phyloP scores from a whole-genome alignment of 2,888 invertebrate genomes.

The Shargacucullia verbasci region DNA sequence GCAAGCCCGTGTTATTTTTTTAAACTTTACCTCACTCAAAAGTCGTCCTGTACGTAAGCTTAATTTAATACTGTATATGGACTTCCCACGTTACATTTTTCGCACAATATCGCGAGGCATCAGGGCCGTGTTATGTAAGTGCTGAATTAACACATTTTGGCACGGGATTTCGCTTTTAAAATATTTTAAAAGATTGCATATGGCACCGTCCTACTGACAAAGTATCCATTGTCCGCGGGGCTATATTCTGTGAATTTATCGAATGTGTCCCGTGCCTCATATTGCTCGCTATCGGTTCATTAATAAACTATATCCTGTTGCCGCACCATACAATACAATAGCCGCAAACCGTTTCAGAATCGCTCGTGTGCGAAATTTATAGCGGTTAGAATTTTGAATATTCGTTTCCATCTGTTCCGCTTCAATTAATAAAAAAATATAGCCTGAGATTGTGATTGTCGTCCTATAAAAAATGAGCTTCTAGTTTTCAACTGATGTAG shows the following conservation, averaged over 20 bases:
- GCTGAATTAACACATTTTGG: constrained; percentile 80
- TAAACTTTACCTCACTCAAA: constrained; percentile 59
- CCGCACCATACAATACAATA: constrained; percentile 72
- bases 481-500: constrained; percentile 6
- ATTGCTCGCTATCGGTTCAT: constrained; percentile 79
- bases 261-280: constrained; percentile 72
- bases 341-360: constrained; percentile 71
- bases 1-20: constrained; percentile 59
- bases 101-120: constrained; percentile 68
- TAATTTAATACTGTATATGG: constrained; percentile 74
- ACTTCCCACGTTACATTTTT: constrained; percentile 68
- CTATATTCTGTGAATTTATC: constrained; percentile 76
- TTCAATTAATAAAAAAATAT: constrained; percentile 53
- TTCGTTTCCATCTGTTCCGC: constrained; percentile 52
- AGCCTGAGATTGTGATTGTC: constrained; percentile 14
- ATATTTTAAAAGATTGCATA: constrained; percentile 76
- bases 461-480: constrained; percentile 3
- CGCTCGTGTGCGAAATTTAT: constrained; percentile 72
- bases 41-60: constrained; percentile 61
- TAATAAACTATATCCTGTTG: constrained; percentile 80
- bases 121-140: constrained; percentile 68
- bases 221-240: constrained; percentile 74
- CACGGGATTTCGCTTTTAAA: constrained; percentile 73
- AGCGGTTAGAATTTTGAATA: constrained; percentile 72
- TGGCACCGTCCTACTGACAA: constrained; percentile 65